These are phyloP conservation scores for Melinaea menophilus DNA, from an alignment of 2,888 invertebrate species.

Conservation along the genomic window DNA sequence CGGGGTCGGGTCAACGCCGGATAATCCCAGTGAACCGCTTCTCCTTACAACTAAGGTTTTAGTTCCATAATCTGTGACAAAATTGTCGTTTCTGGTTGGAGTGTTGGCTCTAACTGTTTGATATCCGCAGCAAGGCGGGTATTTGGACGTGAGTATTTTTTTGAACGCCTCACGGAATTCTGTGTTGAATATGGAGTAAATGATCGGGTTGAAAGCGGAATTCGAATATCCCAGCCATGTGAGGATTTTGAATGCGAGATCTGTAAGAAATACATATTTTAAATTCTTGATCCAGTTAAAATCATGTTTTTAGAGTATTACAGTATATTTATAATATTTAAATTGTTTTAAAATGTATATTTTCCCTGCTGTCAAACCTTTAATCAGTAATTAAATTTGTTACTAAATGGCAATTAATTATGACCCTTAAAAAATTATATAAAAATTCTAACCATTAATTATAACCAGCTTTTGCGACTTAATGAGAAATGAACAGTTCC, in stretches of 20 bases:
- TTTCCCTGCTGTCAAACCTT: too few relatives aligned
- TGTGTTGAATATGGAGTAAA: constrained; percentile 98
- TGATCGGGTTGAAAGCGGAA: constrained; percentile 97
- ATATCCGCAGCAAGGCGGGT: constrained; percentile 87
- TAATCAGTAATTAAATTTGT: too few relatives aligned
- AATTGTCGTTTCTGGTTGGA: constrained; percentile 82
- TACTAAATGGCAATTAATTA: neutral
- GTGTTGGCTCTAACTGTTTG: constrained; percentile 77
- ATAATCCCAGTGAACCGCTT: constrained; percentile 83
- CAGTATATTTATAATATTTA: too few relatives aligned
- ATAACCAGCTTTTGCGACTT: constrained; percentile 9
- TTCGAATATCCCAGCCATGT: constrained; percentile 99
- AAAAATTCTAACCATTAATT: neutral
- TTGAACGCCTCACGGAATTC: constrained; percentile 98
- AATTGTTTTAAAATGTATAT: too few relatives aligned
- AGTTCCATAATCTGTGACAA: constrained; percentile 85
- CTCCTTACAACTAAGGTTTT: constrained; percentile 84
- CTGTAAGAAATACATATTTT: constrained; percentile 49
- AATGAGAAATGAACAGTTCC: constrained; percentile 12
- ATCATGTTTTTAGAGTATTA: too few relatives aligned
- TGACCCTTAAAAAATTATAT: neutral
- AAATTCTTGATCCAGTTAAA: neutral
- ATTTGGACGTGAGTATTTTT: constrained; percentile 90
- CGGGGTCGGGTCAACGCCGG: constrained; percentile 81
- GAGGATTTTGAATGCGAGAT: constrained; percentile 83